phyloP scores from a whole-genome alignment of 23 tunicate genomes.

The Ascidia mentula region DNA sequence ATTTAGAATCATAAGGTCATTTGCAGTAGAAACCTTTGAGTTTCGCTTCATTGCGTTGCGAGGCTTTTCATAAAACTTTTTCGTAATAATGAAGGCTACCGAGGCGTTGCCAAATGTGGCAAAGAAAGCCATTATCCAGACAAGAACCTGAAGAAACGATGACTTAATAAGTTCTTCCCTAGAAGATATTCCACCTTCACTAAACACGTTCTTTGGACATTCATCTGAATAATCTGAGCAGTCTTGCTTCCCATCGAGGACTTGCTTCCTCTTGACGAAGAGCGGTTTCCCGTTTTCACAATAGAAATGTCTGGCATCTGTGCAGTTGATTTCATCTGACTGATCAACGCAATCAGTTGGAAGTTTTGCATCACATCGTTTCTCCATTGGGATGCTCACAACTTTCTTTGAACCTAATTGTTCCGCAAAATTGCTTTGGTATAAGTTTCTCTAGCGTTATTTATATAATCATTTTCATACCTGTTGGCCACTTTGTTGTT shows the following conservation, averaged over 20 bases:
- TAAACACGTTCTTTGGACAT: constrained; percentile 24
- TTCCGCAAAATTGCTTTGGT: too few relatives aligned
- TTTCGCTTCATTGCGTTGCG: neutral
- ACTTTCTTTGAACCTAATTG: neutral
- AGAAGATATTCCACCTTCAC: constrained; percentile 36
- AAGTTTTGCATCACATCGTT: constrained; percentile 16
- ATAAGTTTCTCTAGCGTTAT: too few relatives aligned
- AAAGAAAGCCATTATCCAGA: constrained; percentile 40
- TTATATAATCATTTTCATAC: constrained; percentile 8
- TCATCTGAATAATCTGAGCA: constrained; percentile 45
- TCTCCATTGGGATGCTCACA: constrained; percentile 22
- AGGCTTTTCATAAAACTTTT: neutral
- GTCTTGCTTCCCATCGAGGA: constrained; percentile 43
- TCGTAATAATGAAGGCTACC: neutral
- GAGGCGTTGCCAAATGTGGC: constrained; percentile 16
- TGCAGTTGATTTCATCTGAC: constrained; percentile 45
- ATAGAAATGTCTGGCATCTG: constrained; percentile 31
- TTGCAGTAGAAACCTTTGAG: neutral
- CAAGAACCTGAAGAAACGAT: neutral
- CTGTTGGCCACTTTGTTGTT: neutral
- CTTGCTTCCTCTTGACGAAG: constrained; percentile 21
- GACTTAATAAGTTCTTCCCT: constrained; percentile 22
- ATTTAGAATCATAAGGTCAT: constrained; percentile 15
- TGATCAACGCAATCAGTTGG: constrained; percentile 33
- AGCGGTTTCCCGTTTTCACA: constrained; percentile 39